Evolutionary conservation across 2,797 vertebrate genomes (phyloP), one percentile per base, ranked within the genome.

Genomic region (Sebastes vulpes): DNA sequence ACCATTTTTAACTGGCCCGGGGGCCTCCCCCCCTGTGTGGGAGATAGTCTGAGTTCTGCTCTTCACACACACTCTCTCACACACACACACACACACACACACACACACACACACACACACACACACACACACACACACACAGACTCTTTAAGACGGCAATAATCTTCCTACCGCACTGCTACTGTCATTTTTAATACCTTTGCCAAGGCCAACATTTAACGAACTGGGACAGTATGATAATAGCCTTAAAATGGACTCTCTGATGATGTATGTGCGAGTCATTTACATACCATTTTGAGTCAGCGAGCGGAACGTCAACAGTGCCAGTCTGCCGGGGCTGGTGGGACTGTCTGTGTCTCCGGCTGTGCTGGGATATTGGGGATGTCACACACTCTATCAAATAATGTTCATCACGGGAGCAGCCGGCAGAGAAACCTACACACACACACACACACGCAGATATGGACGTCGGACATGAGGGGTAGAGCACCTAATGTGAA

Each of bases 1-100:
- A 96, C 95, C 95, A 96, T 97, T 97, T 96, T 96, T 96, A 96
- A 96, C 95, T 95, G 95, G 95, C 95, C 95, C 81, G 92, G 94
- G 95, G 96, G 94, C 93, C 95, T 95, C 93, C 95, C 93, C 94
- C 94, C 94, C 91, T 89, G 90, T 93, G 92, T 94, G 93, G 93
- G 91, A 94, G 93, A 94, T 90, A 93, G 93, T 93, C 91, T 91
- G 92, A 94, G 91, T 93, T 92, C 85, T 91, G 89, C 91, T 93
- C 71, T 77, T 81, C 78, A 77, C 88, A 73, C 84, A 79, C 88
- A 69, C 66, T 50, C 78, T 28, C 80, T 58, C 74, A 28, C 77
- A 82, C 54, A 29, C 72, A 54, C 84, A 79, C 88, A 69, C 66
- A 35, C 74, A 78, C 72, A 73, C 74, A 78, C 72, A 73, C 84